Conservation (phyloP, 2,113 vertebrate genomes). For the Lutjanus erythropterus region DNA sequence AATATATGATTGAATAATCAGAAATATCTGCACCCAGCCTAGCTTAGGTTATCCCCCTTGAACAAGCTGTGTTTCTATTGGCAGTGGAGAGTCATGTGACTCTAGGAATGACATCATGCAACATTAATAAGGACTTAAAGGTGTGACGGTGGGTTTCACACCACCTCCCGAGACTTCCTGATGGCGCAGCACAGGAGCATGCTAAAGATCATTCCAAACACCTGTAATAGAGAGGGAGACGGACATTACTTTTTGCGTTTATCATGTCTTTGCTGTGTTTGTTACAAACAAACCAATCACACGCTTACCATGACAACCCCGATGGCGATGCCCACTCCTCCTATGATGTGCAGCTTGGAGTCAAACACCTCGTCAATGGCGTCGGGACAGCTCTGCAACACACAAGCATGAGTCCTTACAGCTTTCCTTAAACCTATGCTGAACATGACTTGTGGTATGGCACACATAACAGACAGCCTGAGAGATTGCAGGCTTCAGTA, state of each 20-base stretch:
- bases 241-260: neutral
- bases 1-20: conserved; percentile 32
- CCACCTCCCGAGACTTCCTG: conserved; percentile 92
- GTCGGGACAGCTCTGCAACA: conserved; percentile 86
- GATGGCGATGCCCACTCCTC: conserved; percentile 90
- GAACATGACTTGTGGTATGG: conserved; percentile 17
- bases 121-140: conserved; percentile 62
- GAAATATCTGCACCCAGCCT: conserved; percentile 46
- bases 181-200: conserved; percentile 96
- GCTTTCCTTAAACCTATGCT: conserved; percentile 11
- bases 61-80: conserved; percentile 69
- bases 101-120: conserved; percentile 81
- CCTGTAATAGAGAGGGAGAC: conserved; percentile 75
- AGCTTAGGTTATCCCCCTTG: conserved; percentile 41
- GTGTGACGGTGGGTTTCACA: conserved; percentile 78
- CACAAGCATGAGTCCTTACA: conserved; percentile 22
- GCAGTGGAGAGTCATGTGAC: conserved; percentile 73
- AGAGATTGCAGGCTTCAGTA: conserved; percentile 23
- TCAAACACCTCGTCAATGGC: conserved; percentile 90
- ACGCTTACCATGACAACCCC: conserved; percentile 91
- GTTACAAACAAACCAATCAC: neutral
- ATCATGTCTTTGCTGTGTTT: neutral
- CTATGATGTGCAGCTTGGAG: conserved; percentile 92
- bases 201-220: conserved; percentile 97
- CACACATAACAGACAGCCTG: conserved; percentile 25